These are phyloP conservation scores for Nothoprocta pentlandii DNA, from an alignment of 2,113 vertebrate genomes.

Conservation along the genomic window DNA sequence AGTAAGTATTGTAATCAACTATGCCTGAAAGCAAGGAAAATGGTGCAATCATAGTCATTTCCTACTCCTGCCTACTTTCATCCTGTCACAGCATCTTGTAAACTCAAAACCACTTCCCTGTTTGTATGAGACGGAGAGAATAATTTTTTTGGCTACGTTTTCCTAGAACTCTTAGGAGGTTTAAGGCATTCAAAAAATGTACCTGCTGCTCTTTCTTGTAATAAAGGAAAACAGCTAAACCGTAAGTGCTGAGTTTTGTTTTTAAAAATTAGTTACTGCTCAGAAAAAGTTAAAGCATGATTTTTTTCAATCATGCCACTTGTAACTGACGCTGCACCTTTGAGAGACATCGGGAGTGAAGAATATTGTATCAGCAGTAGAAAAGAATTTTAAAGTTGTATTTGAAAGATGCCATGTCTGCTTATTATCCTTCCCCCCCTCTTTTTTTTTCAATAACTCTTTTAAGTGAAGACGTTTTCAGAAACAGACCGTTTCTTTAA, in stretches of 20 bases:
- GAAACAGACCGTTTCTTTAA: not conserved
- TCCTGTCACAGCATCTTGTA: not conserved
- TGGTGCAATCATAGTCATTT: not conserved
- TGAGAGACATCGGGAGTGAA: not conserved
- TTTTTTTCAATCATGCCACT: not conserved
- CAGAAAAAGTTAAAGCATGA: not conserved
- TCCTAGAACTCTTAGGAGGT: not conserved
- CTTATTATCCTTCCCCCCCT: not conserved
- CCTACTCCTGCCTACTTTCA: not conserved
- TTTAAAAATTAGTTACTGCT: not conserved
- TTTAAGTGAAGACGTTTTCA: too few species aligned
- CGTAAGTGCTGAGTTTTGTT: not conserved
- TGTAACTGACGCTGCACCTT: not conserved
- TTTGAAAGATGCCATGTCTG: not conserved
- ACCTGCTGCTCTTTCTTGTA: not conserved
- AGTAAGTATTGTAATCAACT: not conserved
- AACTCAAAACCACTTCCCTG: not conserved
- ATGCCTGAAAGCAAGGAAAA: not conserved
- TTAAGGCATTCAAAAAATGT: not conserved
- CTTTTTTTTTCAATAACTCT: not conserved
- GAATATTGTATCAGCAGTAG: not conserved
- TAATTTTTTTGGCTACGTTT: not conserved
- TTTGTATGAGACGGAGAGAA: not conserved
- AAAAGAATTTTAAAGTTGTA: not conserved
- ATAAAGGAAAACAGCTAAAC: not conserved